Evolutionary conservation across 2,113 vertebrate species (phyloP).

Genomic region (Lophius piscatorius): DNA sequence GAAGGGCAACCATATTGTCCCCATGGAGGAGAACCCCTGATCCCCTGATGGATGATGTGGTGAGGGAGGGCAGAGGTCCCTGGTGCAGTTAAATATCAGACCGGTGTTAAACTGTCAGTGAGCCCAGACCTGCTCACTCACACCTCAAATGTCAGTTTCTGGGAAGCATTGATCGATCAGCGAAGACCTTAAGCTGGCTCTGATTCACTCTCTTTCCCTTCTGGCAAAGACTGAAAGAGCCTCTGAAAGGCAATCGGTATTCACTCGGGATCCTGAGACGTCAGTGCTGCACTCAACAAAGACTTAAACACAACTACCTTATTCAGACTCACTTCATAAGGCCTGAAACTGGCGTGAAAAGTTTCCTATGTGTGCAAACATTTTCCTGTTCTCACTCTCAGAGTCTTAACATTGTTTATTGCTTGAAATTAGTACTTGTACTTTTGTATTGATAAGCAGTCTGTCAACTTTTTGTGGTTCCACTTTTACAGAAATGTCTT

Average conservation of each 20-base stretch:
- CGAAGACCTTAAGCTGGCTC: slow-evolving; percentile 38
- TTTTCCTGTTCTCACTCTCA: background rate
- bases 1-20: background rate
- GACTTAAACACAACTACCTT: slow-evolving; percentile 21
- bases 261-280: slow-evolving; percentile 43
- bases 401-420: background rate
- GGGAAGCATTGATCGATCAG: slow-evolving; percentile 57
- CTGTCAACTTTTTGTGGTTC: background rate
- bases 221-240: slow-evolving; percentile 34
- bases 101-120: slow-evolving; percentile 23
- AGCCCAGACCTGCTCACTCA: slow-evolving; percentile 26
- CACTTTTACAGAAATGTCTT: background rate
- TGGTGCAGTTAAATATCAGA: slow-evolving; percentile 8
- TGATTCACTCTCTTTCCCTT: slow-evolving; percentile 58
- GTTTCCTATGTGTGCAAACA: no score
- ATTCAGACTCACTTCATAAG: no score
- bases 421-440: no score
- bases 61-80: slow-evolving; percentile 1
- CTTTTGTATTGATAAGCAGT: background rate
- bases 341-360: no score
- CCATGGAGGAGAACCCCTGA: slow-evolving; percentile 24
- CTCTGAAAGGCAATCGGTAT: slow-evolving; percentile 61
- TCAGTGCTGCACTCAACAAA: slow-evolving; percentile 35
- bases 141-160: slow-evolving; percentile 60
- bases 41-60: slow-evolving; percentile 21